Evolutionary conservation across 2,888 invertebrate genomes (phyloP).

Genomic region (Napeogenes sylphis): DNA sequence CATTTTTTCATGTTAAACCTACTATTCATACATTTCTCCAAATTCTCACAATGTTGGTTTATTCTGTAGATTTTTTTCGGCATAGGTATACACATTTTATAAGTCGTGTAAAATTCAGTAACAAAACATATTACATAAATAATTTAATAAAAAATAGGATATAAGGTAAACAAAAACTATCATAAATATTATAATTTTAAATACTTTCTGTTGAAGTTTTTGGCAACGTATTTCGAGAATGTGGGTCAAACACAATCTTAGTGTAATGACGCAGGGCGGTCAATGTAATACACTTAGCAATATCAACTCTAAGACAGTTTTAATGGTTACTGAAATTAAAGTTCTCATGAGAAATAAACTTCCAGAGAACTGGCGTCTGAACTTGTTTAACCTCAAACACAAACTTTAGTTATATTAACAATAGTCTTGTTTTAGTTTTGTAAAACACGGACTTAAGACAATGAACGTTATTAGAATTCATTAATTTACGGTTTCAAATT

Average conservation of each 20-base stretch:
- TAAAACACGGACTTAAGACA: too few relatives aligned
- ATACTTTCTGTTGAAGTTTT: constrained; percentile 18
- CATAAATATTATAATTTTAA: background rate
- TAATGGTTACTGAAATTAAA: constrained; percentile 1
- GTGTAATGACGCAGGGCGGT: constrained; percentile 16
- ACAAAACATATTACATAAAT: too few relatives aligned
- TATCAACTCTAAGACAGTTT: background rate
- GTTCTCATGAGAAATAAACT: constrained; percentile 8
- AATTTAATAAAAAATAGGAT: background rate
- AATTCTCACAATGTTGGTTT: too few relatives aligned
- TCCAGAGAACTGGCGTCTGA: background rate
- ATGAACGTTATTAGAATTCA: too few relatives aligned
- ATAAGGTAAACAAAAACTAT: background rate
- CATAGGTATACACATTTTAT: too few relatives aligned
- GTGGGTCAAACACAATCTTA: constrained; percentile 16
- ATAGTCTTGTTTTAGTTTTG: too few relatives aligned
- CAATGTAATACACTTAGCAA: constrained; percentile 14
- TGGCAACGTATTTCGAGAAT: constrained; percentile 12
- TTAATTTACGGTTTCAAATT: too few relatives aligned
- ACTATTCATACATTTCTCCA: too few relatives aligned
- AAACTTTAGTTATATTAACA: too few relatives aligned
- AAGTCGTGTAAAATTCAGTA: too few relatives aligned
- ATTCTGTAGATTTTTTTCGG: too few relatives aligned
- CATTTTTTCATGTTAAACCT: too few relatives aligned
- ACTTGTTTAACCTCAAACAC: background rate